These are phyloP conservation scores for Brachyistius frenatus DNA, from an alignment of 2,113 vertebrate genomes.

Conservation along the genomic window DNA sequence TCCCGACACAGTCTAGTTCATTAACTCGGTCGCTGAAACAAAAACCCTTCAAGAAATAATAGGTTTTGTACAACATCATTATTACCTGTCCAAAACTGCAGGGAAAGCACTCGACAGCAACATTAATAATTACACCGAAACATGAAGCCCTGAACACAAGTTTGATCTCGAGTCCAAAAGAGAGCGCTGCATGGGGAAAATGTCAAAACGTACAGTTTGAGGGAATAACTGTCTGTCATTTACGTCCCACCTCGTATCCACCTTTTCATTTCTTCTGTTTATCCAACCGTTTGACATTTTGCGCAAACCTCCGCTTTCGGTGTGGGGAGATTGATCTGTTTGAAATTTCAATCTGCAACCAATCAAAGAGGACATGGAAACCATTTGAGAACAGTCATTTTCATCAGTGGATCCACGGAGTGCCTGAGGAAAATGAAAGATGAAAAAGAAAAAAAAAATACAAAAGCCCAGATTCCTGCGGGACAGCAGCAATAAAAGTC, in stretches of 20 bases:
- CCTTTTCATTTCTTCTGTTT: conserved; percentile 29
- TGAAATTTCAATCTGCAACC: conserved; percentile 62
- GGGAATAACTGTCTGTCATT: conserved; percentile 9
- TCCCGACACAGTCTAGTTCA: neutral
- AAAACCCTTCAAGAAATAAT: neutral
- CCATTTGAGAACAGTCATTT: conserved; percentile 50
- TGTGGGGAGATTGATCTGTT: conserved; percentile 41
- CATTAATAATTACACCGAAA: neutral
- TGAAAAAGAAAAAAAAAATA: neutral
- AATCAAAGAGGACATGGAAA: conserved; percentile 62
- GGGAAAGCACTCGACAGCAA: neutral
- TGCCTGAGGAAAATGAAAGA: conserved; percentile 31
- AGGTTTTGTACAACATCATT: conserved; percentile 2
- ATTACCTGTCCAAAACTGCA: conserved; percentile 6
- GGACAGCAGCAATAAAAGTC: conserved; percentile 20
- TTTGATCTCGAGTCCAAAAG: neutral
- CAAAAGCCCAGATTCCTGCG: conserved; percentile 9
- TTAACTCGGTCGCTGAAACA: conserved; percentile 12
- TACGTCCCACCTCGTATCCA: conserved; percentile 11
- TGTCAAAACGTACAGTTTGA: conserved; percentile 14
- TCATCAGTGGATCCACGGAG: conserved; percentile 16
- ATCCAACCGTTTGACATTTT: conserved; percentile 52
- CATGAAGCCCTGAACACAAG: neutral
- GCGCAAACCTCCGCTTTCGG: neutral
- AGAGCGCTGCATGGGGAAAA: neutral